phyloP scores from a whole-genome alignment of 2,797 vertebrate genomes.

The Ara ararauna region DNA sequence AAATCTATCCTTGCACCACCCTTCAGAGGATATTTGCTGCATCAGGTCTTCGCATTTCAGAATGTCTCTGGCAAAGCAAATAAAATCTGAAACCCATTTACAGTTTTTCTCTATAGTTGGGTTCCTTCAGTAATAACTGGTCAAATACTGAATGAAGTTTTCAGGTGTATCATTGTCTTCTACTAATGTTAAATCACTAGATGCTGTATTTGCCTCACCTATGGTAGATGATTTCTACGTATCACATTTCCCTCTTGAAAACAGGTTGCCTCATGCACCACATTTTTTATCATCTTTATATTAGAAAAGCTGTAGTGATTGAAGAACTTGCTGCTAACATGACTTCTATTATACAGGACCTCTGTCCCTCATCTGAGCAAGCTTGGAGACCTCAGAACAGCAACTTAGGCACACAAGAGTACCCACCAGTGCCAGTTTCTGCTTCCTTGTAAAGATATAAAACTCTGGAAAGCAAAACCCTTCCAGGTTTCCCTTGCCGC shows the following conservation, averaged over 20 bases:
- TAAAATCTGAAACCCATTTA: neutral
- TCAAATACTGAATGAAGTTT: neutral
- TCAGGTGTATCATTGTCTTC: neutral
- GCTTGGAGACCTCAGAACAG: neutral
- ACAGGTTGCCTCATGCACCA: neutral
- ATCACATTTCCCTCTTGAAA: neutral
- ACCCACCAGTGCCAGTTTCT: neutral
- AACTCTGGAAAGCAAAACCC: neutral
- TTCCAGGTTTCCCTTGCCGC: neutral
- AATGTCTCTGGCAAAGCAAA: neutral
- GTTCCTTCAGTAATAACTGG: neutral
- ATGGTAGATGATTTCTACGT: neutral
- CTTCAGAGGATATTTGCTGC: neutral
- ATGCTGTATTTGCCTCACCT: neutral
- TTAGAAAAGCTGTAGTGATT: neutral
- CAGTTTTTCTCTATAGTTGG: neutral
- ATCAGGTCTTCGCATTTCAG: neutral
- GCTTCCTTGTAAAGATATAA: neutral
- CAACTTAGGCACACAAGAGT: neutral
- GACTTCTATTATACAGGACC: neutral
- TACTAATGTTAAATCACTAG: neutral
- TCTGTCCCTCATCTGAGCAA: neutral
- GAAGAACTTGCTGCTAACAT: neutral
- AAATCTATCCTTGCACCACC: neutral
- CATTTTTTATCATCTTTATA: neutral